phyloP scores from a whole-genome alignment of 2,888 invertebrate genomes.

The Holacanthella duospinosa region DNA sequence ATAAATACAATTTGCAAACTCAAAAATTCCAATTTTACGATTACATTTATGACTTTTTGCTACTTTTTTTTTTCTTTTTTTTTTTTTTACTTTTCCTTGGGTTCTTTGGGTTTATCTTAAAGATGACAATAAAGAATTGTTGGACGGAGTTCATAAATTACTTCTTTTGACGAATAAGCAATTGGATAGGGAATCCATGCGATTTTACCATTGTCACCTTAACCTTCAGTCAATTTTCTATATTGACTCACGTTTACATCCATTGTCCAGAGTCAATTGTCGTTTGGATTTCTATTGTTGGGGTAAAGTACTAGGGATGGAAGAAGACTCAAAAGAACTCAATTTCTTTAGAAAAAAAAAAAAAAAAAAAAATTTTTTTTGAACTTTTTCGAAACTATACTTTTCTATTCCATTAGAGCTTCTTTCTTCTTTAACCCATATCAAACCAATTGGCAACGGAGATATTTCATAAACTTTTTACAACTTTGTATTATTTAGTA shows the following conservation, averaged over 20 bases:
- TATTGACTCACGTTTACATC: background rate
- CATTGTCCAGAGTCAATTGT: slow-evolving; percentile 2
- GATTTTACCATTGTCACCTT: background rate
- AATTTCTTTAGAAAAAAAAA: background rate
- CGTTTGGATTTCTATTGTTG: background rate
- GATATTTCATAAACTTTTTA: background rate
- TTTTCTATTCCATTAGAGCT: too few species aligned
- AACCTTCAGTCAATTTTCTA: background rate
- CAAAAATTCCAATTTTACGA: too few species aligned
- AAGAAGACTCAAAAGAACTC: background rate
- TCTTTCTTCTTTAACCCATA: too few species aligned
- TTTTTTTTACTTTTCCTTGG: too few species aligned
- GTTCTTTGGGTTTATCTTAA: background rate
- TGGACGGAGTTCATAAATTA: background rate
- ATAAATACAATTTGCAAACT: too few species aligned
- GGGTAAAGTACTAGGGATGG: background rate
- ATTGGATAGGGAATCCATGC: background rate
- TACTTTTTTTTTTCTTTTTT: too few species aligned
- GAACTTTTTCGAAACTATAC: background rate
- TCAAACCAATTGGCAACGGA: background rate
- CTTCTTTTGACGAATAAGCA: background rate
- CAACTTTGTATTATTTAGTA: too few species aligned
- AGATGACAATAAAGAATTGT: background rate
- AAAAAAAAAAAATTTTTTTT: background rate
- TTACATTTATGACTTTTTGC: too few species aligned